Evolutionary conservation across 2,888 invertebrate species (phyloP).

Genomic region (Himalopsyche tibetana): DNA sequence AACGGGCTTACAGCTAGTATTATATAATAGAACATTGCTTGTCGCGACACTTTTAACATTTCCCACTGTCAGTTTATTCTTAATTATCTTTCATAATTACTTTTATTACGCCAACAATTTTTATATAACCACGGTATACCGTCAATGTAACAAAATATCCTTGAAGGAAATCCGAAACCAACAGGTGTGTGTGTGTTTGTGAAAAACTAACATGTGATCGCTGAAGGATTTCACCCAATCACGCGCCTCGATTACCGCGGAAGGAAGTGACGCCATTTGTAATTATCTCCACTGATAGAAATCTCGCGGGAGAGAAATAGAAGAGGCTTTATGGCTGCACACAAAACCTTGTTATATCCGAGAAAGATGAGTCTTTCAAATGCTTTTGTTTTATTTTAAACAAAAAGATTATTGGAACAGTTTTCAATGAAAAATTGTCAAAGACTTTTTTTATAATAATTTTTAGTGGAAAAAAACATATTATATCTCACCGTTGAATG

Average conservation of each 20-base stretch:
- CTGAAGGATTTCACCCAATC: constrained; percentile 12
- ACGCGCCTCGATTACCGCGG: constrained; percentile 14
- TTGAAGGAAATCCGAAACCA: background rate
- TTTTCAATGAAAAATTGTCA: background rate
- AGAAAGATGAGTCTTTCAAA: background rate
- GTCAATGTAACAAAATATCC: constrained; percentile 3
- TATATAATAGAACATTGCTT: no score
- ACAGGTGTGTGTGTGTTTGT: background rate
- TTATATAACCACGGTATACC: background rate
- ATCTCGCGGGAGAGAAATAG: background rate
- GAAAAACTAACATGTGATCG: constrained; percentile 19
- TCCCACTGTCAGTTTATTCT: background rate
- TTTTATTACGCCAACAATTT: background rate
- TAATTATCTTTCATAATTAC: constrained; percentile 2
- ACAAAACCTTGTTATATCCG: background rate
- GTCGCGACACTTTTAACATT: no score
- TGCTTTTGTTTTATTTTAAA: background rate
- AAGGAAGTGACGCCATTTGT: constrained; percentile 34
- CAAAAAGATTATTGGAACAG: background rate
- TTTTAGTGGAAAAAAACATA: no score
- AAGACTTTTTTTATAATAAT: no score
- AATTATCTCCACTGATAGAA: constrained; percentile 22
- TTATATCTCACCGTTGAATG: no score
- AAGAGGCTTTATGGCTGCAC: background rate
- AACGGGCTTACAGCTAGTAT: no score